Evolutionary conservation across 2,113 vertebrate genomes (phyloP), one percentile per base, ranked within the genome.

Genomic region (Corythoichthys haematopterus): DNA sequence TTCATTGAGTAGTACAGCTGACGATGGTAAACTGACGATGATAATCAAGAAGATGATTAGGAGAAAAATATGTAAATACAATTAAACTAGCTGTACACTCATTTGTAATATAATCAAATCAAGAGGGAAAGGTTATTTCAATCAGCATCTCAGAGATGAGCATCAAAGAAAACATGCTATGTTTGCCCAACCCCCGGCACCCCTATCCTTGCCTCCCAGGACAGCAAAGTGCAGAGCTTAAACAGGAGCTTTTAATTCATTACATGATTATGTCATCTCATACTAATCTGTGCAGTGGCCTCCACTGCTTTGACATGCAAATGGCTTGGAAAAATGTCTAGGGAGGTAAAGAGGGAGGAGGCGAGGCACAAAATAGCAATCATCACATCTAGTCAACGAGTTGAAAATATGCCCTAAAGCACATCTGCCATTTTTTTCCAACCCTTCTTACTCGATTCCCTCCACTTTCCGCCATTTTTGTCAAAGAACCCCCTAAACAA

Each of bases 241-340:
- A 94, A 92, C 90, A 93, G 90, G 85, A 89, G 89, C 91, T 88
- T 95, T 95, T 95, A 95, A 95, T 95, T 94, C 93, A 94, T 94
- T 93, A 93, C 93, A 94, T 95, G 92, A 93, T 96, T 94, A 93
- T 95, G 94, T 93, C 93, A 94, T 93, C 93, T 91, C 92, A 91
- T 92, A 91, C 93, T 94, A 94, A 95, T 94, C 94, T 94, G 91
- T 85, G 80, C 92, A 91, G 92, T 92, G 91, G 90, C 92, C 92
- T 93, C 92, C 83, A 78, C 88, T 87, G 93, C 94, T 95, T 93
- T 94, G 93, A 95, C 94, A 96, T 94, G 94, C 92, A 96, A 95
- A 96, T 94, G 91, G 90, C 36, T 86, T 83, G 84, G 85, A 84
- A 86, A 88, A 87, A 87, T 70, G 85, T 88, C 87, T 91, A 89